These are phyloP conservation scores for Vultur gryphus DNA, from an alignment of 2,797 vertebrate species.

Conservation along the genomic window DNA sequence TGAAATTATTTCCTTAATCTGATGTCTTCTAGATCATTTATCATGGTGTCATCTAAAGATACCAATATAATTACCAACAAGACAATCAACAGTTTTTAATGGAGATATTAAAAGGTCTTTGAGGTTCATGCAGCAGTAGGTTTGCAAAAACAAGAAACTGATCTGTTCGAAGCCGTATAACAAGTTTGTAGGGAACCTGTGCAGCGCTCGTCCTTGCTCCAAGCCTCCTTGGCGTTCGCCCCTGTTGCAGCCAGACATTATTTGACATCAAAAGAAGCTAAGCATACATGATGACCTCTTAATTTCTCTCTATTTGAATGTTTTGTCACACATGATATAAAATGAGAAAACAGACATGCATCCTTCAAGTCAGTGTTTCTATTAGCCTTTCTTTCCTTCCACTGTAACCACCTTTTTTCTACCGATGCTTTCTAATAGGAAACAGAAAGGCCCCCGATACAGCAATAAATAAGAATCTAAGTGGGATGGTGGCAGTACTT, in stretches of 20 bases:
- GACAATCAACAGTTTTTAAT: not conserved
- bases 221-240: rapidly evolving
- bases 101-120: not conserved
- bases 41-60: not conserved
- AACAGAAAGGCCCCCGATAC: rapidly evolving
- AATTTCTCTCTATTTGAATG: not conserved
- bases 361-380: not conserved
- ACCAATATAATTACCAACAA: not conserved
- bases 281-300: not conserved
- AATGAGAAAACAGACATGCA: not conserved
- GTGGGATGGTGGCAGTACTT: not conserved
- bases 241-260: rapidly evolving
- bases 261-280: not conserved
- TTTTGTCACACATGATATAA: not conserved
- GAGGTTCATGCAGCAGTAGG: not conserved
- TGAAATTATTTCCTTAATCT: not conserved
- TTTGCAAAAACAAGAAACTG: not conserved
- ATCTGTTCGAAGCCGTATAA: not conserved
- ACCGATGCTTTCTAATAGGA: not conserved
- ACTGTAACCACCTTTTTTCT: not conserved
- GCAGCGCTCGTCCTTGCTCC: not conserved
- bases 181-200: not conserved
- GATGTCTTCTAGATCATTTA: not conserved
- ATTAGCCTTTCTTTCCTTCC: not conserved
- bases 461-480: not conserved